These are phyloP conservation scores for Esox masquinongy DNA, from an alignment of 2,797 vertebrate species.

Conservation along the genomic window DNA sequence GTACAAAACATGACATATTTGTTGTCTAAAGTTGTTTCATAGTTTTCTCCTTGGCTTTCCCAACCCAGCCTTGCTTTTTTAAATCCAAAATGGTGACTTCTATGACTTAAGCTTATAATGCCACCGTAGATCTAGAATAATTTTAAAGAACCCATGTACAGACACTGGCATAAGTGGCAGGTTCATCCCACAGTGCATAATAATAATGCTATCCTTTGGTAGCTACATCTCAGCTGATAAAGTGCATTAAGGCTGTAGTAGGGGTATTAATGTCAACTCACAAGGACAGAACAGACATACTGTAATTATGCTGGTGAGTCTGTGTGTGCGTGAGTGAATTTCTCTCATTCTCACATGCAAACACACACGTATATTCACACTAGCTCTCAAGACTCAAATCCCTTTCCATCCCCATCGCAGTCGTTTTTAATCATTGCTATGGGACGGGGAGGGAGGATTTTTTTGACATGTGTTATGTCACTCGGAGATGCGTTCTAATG, in stretches of 20 bases:
- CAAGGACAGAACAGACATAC: not conserved
- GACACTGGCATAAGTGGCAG: not conserved
- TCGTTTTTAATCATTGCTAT: slow-evolving; percentile 39
- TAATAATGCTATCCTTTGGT: not conserved
- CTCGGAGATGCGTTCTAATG: slow-evolving; percentile 39
- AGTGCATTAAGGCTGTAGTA: not conserved
- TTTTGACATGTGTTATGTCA: slow-evolving; percentile 44
- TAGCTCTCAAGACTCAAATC: not conserved
- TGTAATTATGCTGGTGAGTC: not conserved
- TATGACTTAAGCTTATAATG: too few relatives aligned
- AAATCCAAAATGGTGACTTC: too few relatives aligned
- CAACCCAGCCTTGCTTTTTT: too few relatives aligned
- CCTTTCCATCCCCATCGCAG: not conserved
- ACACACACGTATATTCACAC: not conserved
- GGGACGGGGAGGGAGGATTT: slow-evolving; percentile 27
- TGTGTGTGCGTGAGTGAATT: not conserved
- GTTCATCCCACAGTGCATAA: not conserved
- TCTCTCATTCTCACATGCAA: not conserved
- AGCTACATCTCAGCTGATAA: not conserved
- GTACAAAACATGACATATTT: too few relatives aligned
- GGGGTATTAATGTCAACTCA: not conserved
- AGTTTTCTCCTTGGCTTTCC: too few relatives aligned
- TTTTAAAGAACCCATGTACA: not conserved
- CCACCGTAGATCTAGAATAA: not conserved
- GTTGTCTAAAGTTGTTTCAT: too few relatives aligned